phyloP scores from a whole-genome alignment of 2,113 vertebrate genomes.

The Aptenodytes forsteri region DNA sequence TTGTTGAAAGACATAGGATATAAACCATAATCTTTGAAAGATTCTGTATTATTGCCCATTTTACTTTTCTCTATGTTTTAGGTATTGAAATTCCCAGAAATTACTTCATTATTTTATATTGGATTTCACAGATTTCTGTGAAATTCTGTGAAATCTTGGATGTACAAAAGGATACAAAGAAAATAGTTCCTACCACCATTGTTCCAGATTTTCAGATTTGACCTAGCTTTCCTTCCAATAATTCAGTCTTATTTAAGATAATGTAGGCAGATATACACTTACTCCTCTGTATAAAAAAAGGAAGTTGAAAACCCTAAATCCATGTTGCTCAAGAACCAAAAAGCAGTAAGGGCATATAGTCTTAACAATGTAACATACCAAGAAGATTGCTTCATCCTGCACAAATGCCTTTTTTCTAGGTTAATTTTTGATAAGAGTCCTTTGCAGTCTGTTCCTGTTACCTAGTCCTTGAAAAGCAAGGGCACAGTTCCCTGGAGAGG shows the following conservation, averaged over 20 bases:
- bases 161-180: neutral
- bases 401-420: neutral
- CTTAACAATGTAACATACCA: neutral
- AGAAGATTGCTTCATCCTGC: neutral
- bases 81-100: constrained; percentile 19
- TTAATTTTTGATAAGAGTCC: neutral
- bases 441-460: neutral
- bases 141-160: neutral
- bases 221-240: neutral
- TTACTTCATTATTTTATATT: neutral
- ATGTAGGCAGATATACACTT: no score
- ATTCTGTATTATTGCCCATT: neutral
- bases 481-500: neutral
- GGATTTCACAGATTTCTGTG: neutral
- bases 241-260: neutral
- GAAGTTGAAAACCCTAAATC: neutral
- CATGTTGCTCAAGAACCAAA: neutral
- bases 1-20: constrained; percentile 35
- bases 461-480: neutral
- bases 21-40: constrained; percentile 46
- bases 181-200: neutral
- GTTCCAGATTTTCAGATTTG: neutral
- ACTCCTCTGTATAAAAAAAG: neutral
- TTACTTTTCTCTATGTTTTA: neutral
- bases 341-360: neutral